phyloP scores from a whole-genome alignment of 2,113 vertebrate genomes.

The Columba livia region DNA sequence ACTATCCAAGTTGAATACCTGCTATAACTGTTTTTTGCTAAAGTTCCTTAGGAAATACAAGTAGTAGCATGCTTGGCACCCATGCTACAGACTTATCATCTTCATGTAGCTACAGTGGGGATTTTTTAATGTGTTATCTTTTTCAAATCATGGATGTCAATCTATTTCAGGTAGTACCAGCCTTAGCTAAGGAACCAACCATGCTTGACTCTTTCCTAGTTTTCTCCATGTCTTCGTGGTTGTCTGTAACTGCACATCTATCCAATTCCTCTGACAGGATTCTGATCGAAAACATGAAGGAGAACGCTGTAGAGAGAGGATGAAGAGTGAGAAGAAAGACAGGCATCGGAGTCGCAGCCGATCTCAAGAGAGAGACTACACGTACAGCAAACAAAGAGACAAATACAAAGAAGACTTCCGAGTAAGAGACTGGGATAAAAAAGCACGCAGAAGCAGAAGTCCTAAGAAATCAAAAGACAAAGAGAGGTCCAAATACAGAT shows the following conservation, averaged over 20 bases:
- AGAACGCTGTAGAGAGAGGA: conserved; percentile 74
- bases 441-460: conserved; percentile 80
- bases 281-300: conserved; percentile 70
- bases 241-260: not conserved
- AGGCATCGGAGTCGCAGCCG: conserved; percentile 79
- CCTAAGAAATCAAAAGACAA: conserved; percentile 87
- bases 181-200: not conserved
- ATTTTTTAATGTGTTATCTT: not conserved
- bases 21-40: not conserved
- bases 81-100: not conserved
- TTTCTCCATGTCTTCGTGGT: not conserved
- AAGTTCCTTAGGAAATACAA: not conserved
- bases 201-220: not conserved
- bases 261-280: conserved; percentile 57
- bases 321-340: conserved; percentile 73
- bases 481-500: conserved; percentile 83
- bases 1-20: not conserved
- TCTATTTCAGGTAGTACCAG: not conserved
- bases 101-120: not conserved
- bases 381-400: conserved; percentile 67
- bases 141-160: not conserved
- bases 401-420: conserved; percentile 32
- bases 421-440: conserved; percentile 76
- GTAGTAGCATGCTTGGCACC: not conserved
- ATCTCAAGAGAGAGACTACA: conserved; percentile 74